Conservation (phyloP, 2,888 invertebrate genomes). For the Rambutsinella grinnellia region DNA sequence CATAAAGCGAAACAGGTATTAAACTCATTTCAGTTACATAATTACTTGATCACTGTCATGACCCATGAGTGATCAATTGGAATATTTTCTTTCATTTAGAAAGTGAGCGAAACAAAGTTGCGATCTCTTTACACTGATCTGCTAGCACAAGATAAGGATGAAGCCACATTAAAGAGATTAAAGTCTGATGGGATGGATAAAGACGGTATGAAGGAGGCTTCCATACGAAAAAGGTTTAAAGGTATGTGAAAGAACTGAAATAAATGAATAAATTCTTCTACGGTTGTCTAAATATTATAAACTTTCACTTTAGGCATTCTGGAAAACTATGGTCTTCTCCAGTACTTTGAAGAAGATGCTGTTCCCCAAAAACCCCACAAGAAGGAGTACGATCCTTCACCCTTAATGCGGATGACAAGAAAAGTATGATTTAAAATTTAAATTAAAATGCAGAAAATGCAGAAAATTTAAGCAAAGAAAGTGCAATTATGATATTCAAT, state of each 20-base stretch:
- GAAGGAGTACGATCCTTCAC: conserved; percentile 71
- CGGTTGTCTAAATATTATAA: background rate
- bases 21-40: background rate
- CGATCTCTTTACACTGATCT: conserved; percentile 89
- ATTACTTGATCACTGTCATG: background rate
- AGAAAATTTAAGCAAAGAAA: background rate
- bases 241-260: conserved; percentile 71
- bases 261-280: too few relatives aligned
- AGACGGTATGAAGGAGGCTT: conserved; percentile 86
- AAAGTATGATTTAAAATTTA: conserved; percentile 38
- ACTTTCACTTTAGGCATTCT: conserved; percentile 74
- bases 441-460: background rate
- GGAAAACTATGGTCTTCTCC: conserved; percentile 83
- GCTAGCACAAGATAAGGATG: conserved; percentile 93
- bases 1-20: conserved; percentile 87
- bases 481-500: background rate
- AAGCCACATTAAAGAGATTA: conserved; percentile 84
- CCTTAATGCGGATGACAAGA: conserved; percentile 73
- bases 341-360: conserved; percentile 80
- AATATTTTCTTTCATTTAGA: conserved; percentile 72
- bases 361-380: conserved; percentile 74
- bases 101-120: conserved; percentile 85
- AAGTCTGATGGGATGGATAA: conserved; percentile 88
- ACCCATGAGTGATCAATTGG: background rate
- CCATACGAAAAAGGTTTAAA: conserved; percentile 82